Conservation (phyloP, 2,888 invertebrate genomes). For the Leptinotarsa tumamoca region DNA sequence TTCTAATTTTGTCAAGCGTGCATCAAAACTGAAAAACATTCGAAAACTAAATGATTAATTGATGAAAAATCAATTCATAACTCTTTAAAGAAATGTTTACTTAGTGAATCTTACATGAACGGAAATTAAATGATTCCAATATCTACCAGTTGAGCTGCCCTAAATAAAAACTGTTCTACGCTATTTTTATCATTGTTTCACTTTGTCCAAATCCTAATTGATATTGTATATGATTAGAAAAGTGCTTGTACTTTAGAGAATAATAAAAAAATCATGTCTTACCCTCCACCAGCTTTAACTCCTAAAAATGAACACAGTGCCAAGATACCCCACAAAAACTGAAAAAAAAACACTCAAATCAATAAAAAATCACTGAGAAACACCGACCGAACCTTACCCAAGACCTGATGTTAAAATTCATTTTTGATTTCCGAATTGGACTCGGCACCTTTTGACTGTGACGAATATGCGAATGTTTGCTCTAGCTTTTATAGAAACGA, state of each 20-base stretch:
- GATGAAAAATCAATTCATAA: no score
- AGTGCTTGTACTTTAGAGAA: neutral
- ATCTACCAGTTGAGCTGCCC: no score
- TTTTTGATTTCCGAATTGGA: slow-evolving; percentile 10
- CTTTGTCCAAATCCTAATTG: no score
- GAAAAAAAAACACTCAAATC: slow-evolving; percentile 38
- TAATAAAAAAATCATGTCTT: slow-evolving; percentile 27
- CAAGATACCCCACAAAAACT: slow-evolving; percentile 51
- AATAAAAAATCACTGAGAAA: slow-evolving; percentile 14
- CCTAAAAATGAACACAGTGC: slow-evolving; percentile 45
- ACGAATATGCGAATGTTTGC: slow-evolving; percentile 25
- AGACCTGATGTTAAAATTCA: slow-evolving; percentile 44
- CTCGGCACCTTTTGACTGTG: slow-evolving; percentile 29
- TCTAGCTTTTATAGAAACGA: slow-evolving; percentile 34
- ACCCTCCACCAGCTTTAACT: slow-evolving; percentile 50
- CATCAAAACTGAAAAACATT: no score
- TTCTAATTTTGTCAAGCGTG: no score
- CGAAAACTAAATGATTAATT: no score
- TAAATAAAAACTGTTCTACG: no score
- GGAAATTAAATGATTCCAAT: no score
- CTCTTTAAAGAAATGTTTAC: no score
- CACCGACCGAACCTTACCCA: slow-evolving; percentile 46
- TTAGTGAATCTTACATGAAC: no score
- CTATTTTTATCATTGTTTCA: no score
- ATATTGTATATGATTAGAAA: no score